These are phyloP conservation scores for Nanger granti DNA, from an alignment of 2,113 vertebrate genomes.

Conservation along the genomic window DNA sequence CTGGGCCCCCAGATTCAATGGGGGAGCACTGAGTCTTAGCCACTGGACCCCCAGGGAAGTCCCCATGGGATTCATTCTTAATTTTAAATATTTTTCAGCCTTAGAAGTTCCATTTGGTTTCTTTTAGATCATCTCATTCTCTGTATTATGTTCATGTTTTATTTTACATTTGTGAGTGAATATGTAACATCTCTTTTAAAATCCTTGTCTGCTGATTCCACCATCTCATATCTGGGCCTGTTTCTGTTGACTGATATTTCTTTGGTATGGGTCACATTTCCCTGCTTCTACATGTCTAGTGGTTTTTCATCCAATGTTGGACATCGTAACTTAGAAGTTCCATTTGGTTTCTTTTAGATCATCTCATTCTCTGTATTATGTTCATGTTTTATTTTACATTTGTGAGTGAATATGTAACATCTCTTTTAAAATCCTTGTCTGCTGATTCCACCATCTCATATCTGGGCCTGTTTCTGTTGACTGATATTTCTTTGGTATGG, in stretches of 20 bases:
- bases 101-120: neutral
- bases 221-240: neutral
- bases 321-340: too few relatives aligned
- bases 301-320: neutral
- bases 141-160: neutral
- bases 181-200: neutral
- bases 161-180: neutral
- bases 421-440: neutral
- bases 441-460: neutral
- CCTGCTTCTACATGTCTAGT: neutral
- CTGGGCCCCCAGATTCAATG: neutral
- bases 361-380: neutral
- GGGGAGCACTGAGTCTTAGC: neutral
- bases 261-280: neutral
- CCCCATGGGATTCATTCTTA: neutral
- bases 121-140: neutral
- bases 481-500: neutral
- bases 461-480: neutral
- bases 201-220: neutral
- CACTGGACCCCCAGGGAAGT: neutral
- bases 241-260: neutral
- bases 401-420: neutral
- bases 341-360: neutral
- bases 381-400: neutral
- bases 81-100: neutral